Conservation (phyloP, 2,888 invertebrate genomes). For the Mythimna albipuncta region DNA sequence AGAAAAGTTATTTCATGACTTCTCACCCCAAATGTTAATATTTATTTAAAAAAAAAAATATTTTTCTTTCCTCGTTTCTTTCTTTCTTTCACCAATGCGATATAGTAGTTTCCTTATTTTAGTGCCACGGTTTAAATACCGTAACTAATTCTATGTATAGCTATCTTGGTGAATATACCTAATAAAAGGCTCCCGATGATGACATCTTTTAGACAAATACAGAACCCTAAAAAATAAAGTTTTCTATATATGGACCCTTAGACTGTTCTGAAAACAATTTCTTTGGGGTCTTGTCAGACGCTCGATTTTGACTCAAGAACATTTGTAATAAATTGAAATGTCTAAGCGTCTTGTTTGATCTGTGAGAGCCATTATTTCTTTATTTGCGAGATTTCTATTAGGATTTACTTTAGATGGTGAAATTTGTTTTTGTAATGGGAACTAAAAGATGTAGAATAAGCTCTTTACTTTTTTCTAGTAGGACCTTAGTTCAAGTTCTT, state of each 20-base stretch:
- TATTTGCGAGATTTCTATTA: conserved; percentile 4
- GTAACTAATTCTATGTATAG: no score
- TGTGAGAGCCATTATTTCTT: conserved; percentile 23
- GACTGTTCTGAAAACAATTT: conserved; percentile 63
- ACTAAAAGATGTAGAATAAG: not conserved
- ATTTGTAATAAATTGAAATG: conserved; percentile 30
- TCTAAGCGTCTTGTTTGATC: conserved; percentile 39
- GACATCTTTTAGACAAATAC: not conserved
- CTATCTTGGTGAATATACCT: no score
- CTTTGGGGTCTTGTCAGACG: conserved; percentile 54
- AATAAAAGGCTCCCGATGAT: no score
- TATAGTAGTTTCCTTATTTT: no score
- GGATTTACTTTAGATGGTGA: conserved; percentile 14
- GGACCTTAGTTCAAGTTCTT: not conserved
- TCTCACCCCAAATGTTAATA: no score
- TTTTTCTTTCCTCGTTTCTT: no score
- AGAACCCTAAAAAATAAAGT: conserved; percentile 51
- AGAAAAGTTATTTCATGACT: no score
- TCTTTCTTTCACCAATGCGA: no score
- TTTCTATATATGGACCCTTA: conserved; percentile 20
- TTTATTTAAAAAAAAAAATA: no score
- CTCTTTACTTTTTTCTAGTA: not conserved
- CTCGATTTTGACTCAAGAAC: conserved; percentile 50
- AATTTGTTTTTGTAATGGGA: not conserved
- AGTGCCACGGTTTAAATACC: no score